A percentile compares a stretch with the other conserved stretches of the same genome.
These are phyloP conservation scores for Oreamnos americanus DNA, from an alignment of 2,113 vertebrate genomes.

Conservation along the genomic window DNA sequence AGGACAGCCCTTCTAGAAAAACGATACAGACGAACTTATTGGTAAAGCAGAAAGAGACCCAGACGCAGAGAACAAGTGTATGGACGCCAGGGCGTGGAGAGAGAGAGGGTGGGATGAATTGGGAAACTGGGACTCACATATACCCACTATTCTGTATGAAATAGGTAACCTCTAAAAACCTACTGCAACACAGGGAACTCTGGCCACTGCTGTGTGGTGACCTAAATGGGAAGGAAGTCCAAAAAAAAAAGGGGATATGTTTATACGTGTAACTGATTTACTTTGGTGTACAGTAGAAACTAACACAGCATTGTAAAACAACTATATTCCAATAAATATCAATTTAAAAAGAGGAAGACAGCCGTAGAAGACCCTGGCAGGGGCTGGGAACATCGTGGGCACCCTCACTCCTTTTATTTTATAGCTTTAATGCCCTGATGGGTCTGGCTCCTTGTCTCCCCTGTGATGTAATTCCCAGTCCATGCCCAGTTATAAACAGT, in stretches of 20 bases:
- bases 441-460: not conserved
- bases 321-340: not conserved
- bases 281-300: not conserved
- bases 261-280: not conserved
- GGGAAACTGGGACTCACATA: not conserved
- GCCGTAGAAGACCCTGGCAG: not conserved
- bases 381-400: not conserved
- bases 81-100: fast-evolving
- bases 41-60: not conserved
- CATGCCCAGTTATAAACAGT: not conserved
- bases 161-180: not conserved
- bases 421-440: not conserved
- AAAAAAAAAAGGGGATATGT: not conserved
- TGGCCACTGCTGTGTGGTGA: not conserved
- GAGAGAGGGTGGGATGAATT: not conserved
- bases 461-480: fast-evolving
- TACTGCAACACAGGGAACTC: not conserved
- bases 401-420: not conserved
- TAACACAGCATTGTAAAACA: not conserved
- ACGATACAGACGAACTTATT: not conserved
- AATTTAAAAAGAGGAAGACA: not conserved
- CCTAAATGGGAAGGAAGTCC: not conserved
- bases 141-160: not conserved
- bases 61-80: not conserved
- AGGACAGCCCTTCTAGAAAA: not conserved